Percentiles rank a stretch among this genome's conserved stretches.
phyloP scores from a whole-genome alignment of 2,113 vertebrate genomes.

The Cyanoramphus novaezelandiae region DNA sequence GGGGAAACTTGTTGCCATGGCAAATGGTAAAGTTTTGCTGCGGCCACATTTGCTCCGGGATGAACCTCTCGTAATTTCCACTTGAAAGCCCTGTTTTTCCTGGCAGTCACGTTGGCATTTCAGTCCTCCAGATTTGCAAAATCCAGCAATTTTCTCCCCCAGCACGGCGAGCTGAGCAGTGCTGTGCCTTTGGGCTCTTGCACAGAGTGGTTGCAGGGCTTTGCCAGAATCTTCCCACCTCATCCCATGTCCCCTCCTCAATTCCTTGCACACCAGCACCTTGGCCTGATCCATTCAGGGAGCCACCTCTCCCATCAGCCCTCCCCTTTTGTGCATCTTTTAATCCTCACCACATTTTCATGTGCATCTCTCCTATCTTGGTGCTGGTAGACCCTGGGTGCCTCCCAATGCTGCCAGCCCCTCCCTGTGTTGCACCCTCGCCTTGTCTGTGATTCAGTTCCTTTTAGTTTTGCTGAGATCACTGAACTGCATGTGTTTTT shows the following conservation, averaged over 20 bases:
- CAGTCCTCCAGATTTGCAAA: background rate
- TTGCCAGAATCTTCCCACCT: background rate
- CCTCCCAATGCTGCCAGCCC: background rate
- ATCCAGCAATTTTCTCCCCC: slow-evolving; percentile 4
- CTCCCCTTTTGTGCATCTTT: background rate
- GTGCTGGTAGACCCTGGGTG: background rate
- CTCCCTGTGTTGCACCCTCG: background rate
- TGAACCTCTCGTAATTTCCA: background rate
- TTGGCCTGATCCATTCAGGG: background rate
- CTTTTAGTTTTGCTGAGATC: slow-evolving; percentile 76
- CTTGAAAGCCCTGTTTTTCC: slow-evolving; percentile 25
- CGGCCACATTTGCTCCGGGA: background rate
- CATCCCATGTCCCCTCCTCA: background rate
- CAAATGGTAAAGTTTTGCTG: slow-evolving; percentile 3
- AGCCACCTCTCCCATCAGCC: background rate
- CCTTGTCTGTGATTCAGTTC: slow-evolving; percentile 50
- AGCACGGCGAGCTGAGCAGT: fast-evolving
- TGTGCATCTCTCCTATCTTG: background rate
- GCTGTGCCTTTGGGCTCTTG: background rate
- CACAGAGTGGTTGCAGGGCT: background rate
- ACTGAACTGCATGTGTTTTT: slow-evolving; percentile 88
- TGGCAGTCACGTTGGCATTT: background rate
- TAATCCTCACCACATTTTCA: background rate
- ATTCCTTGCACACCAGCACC: background rate
- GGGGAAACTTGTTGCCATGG: background rate